Conservation (phyloP, 2,797 vertebrate genomes). For the Rhinogobio ventralis region DNA sequence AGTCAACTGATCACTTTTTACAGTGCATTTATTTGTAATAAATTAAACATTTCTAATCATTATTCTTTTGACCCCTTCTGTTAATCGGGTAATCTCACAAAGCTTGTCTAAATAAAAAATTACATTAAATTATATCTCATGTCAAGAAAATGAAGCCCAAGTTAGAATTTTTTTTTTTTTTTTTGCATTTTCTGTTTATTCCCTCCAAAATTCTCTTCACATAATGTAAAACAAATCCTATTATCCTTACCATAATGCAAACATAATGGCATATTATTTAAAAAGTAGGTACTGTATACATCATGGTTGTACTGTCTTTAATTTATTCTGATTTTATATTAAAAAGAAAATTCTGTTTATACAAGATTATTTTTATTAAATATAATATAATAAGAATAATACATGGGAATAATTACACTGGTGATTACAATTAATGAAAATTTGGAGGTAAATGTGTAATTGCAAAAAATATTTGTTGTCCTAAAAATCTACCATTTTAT, state of each 20-base stretch:
- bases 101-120: background rate
- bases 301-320: too few species aligned
- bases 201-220: too few species aligned
- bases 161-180: background rate
- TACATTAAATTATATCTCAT: background rate
- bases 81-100: background rate
- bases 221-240: too few species aligned
- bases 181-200: too few species aligned
- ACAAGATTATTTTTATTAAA: background rate
- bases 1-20: too few species aligned
- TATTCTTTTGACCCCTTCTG: background rate
- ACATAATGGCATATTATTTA: too few species aligned
- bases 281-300: too few species aligned
- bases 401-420: background rate
- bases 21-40: background rate
- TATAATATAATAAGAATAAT: background rate
- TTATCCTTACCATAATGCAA: too few species aligned
- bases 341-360: background rate
- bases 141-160: background rate
- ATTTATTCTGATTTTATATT: background rate
- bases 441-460: too few species aligned
- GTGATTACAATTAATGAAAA: background rate
- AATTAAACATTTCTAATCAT: background rate
- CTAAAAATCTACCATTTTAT: background rate
- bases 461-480: too few species aligned